Evolutionary conservation across 2,797 vertebrate genomes (phyloP), one percentile per base, ranked within the genome.

Genomic region (Platyrinchus mystaceus): DNA sequence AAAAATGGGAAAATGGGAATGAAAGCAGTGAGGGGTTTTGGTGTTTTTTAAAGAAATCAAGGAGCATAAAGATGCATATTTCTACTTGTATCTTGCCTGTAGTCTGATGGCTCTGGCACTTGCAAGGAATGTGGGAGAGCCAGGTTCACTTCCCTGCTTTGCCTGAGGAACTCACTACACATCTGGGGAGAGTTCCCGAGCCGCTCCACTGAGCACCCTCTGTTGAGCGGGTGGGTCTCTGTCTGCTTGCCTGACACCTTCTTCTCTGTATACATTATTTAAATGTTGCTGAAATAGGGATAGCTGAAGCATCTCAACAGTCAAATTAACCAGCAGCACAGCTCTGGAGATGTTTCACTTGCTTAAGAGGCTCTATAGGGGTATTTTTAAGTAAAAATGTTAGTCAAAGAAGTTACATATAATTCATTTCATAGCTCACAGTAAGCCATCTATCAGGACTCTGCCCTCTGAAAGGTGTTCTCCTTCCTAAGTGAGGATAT

Each of bases 101-200:
- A 77, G 84, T 89, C 41, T 49, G 80, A 68, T 90, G 74, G 63
- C 77, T 95, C 44, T 88, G 67, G 63, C 76, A 82, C 88, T 95
- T 89, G 68, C 24, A 49, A 95, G 88, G 95, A 96, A 97, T 97
- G 94, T 43, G 90, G 96, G 70, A 94, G 92, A 95, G 86, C 49
- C 63, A 89, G 94, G 96, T 94, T 93, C n/a, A 3, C 34, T 87
- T 94, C 49, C 44, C 67, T 79, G 26, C 71, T 91, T 94, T 91
- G 94, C 93, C 93, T 52, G 55, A 80, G 93, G 94, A 95, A 32
- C 26, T 90, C 74, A 94, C 87, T 95, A 67, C 41, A 16, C 50
- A 52, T 84, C 56, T 90, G 19, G 0, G 16, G 63, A 93, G 68
- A 77, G 63, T 67, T 88, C 77, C 55, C 23, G 32, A n/a, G 24